Evolutionary conservation across 2,797 vertebrate species (phyloP).

Genomic region (Carduelis carduelis): DNA sequence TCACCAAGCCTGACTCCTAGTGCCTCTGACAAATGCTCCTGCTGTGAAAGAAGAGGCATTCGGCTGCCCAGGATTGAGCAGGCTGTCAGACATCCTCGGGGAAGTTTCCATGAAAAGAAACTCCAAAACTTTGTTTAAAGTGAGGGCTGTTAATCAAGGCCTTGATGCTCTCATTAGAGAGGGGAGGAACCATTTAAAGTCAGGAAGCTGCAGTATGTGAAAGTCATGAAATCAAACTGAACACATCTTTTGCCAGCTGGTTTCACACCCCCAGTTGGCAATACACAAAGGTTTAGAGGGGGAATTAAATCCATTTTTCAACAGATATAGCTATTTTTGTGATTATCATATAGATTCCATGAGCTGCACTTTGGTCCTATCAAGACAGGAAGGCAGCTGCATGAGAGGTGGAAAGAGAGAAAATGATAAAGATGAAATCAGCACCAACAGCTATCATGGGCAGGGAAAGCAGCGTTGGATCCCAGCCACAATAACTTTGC

Average conservation of each 20-base stretch:
- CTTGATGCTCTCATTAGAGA: conserved; percentile 35
- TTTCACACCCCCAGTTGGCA: conserved; percentile 70
- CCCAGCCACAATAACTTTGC: conserved; percentile 25
- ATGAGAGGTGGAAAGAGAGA: conserved; percentile 60
- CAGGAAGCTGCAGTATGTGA: conserved; percentile 1
- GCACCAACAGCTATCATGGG: conserved; percentile 13
- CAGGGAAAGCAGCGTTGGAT: background rate
- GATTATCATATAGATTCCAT: conserved; percentile 62
- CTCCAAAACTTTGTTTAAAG: conserved; percentile 27
- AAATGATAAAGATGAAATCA: conserved; percentile 44
- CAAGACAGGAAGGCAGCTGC: conserved; percentile 57
- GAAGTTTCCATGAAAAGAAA: background rate
- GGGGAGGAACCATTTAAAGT: conserved; percentile 28
- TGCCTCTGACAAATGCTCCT: conserved; percentile 16
- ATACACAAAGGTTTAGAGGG: conserved; percentile 60
- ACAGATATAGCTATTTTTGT: conserved; percentile 61
- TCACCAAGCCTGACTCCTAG: background rate
- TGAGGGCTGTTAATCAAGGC: conserved; percentile 33
- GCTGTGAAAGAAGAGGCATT: conserved; percentile 18
- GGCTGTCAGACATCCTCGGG: background rate
- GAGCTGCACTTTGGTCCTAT: conserved; percentile 59
- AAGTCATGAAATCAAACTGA: conserved; percentile 56
- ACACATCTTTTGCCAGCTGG: conserved; percentile 61
- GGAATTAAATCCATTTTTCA: conserved; percentile 66
- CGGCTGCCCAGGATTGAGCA: background rate